Evolutionary conservation across 2,113 vertebrate genomes (phyloP).

Genomic region (Hemicordylus capensis): DNA sequence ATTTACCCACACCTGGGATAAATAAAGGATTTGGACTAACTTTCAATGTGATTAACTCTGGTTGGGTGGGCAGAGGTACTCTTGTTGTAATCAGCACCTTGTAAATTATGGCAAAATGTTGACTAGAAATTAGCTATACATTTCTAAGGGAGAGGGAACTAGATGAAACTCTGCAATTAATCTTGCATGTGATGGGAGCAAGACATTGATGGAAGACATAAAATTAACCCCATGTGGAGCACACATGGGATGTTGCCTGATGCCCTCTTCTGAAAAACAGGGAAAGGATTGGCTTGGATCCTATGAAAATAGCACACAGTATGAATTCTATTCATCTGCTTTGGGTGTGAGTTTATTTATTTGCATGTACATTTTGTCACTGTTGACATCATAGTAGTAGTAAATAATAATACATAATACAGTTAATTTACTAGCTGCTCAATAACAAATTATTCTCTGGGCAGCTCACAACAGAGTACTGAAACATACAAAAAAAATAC

Average conservation of each 20-base stretch:
- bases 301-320: background rate
- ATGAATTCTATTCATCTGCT: background rate
- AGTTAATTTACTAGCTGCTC: too few relatives aligned
- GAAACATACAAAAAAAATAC: too few relatives aligned
- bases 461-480: too few relatives aligned
- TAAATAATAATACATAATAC: too few relatives aligned
- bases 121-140: slow-evolving; percentile 10
- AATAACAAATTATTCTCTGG: too few relatives aligned
- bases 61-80: background rate
- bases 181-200: slow-evolving; percentile 6
- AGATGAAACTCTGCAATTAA: background rate
- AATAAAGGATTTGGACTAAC: background rate
- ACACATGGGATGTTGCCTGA: background rate
- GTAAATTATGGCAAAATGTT: background rate
- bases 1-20: background rate
- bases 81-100: background rate
- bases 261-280: background rate
- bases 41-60: background rate
- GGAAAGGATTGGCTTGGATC: background rate
- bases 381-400: too few relatives aligned
- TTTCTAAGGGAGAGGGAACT: background rate
- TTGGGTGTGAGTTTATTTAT: background rate
- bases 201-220: background rate
- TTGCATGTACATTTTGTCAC: background rate
- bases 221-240: background rate